Evolutionary conservation across 2,888 invertebrate genomes (phyloP), one percentile per base, ranked within the genome.

Genomic region (Rotaria magnacalcarata): DNA sequence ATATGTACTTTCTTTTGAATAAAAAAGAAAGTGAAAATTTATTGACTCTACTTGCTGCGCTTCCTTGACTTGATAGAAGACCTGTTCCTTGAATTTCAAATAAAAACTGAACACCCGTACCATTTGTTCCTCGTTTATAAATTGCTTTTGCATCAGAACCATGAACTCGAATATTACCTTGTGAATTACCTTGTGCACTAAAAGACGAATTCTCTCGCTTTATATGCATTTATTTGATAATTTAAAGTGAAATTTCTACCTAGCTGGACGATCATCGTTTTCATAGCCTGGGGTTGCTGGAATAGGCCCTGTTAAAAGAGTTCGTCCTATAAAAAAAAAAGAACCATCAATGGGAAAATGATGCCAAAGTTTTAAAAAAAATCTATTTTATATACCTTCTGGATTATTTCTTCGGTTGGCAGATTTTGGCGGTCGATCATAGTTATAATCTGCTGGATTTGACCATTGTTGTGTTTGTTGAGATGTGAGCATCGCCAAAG

Each of bases 141-240:
- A 47, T 80, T 4, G 80, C 80, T 47, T 47, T 47, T 21, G 80
- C 80, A 80, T 80, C 80, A 14, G 47, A 43, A 80, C 80, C 80
- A 80, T 47, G 43, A 19, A 80, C 47, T 80, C 80, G 43, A 34
- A 34, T 34, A 80, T 47, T n/a, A n/a, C 47, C 50, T 50, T 50
- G 11, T 50, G 50, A 50, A 50, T 11, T 50, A 50, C 50, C 11
- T 50, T 50, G 50, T 5, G 34, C 34, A 34, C 34, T 34, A 50
- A 50, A 50, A 50, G 4, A 50, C 8, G 50, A 50, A 50, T 50
- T 14, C 14, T 50, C 14, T 34, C 34, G 34, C 2, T 34, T 34
- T 34, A 34, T 34, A 47, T 47, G 4, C 47, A 47, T 47, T 10
- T 47, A 52, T 52, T 14, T 16, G 8, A 0, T 52, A 16, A 4